Evolutionary conservation across 1,140 invertebrate species (phyloP).

Genomic region (Zaprionus gabonicus): DNA sequence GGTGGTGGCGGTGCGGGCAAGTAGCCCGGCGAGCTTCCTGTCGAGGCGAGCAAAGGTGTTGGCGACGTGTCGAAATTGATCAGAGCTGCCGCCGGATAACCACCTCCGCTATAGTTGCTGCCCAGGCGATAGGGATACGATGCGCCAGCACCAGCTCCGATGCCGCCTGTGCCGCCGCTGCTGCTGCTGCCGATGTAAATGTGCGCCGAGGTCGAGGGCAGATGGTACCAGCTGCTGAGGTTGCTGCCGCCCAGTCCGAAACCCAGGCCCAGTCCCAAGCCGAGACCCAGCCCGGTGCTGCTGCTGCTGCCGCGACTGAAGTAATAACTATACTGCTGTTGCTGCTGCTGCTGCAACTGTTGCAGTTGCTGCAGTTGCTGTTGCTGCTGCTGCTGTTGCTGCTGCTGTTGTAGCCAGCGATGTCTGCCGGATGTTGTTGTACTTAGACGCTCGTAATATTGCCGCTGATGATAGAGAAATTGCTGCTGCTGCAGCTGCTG

Average conservation of each 20-base stretch:
- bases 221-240: conserved; percentile 71
- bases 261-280: conserved; percentile 62
- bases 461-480: conserved; percentile 57
- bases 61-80: conserved; percentile 76
- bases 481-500: conserved; percentile 55
- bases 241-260: conserved; percentile 76
- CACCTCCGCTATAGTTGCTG: conserved; percentile 58
- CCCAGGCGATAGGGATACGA: conserved; percentile 60
- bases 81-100: conserved; percentile 70
- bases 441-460: conserved; percentile 53
- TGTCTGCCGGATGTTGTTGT: conserved; percentile 38
- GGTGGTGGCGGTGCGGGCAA: conserved; percentile 64
- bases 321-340: conserved; percentile 54
- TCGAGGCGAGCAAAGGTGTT: conserved; percentile 67
- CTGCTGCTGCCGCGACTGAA: conserved; percentile 49
- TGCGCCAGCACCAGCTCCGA: background rate
- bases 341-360: conserved; percentile 43
- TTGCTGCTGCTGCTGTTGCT: conserved; percentile 37
- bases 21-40: conserved; percentile 66
- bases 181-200: conserved; percentile 73
- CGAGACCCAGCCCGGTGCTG: conserved; percentile 67
- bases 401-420: conserved; percentile 59
- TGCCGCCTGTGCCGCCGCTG: conserved; percentile 52
- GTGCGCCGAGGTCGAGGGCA: conserved; percentile 75
- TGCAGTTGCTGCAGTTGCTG: conserved; percentile 43